phyloP scores from a whole-genome alignment of 1,140 invertebrate genomes.

The Saccostrea glomerata region DNA sequence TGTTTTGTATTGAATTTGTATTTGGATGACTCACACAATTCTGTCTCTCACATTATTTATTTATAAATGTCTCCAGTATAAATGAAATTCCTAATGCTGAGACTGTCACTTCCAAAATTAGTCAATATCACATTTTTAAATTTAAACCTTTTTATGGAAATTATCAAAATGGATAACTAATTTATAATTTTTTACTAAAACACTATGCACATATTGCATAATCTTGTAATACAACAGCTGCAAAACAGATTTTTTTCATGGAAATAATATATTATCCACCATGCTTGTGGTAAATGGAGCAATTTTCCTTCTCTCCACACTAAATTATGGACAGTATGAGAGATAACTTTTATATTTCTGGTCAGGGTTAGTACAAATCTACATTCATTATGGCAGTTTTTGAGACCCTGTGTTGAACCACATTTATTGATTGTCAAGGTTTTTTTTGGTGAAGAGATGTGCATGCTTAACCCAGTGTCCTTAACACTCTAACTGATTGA shows the following conservation, averaged over 20 bases:
- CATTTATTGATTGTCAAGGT: constrained; percentile 1
- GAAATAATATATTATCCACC: neutral
- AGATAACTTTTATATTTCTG: neutral
- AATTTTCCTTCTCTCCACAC: neutral
- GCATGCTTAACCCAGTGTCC: neutral
- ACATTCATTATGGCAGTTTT: neutral
- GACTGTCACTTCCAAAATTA: too few relatives aligned
- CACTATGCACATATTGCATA: neutral
- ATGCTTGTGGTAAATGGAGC: neutral
- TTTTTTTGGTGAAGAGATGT: neutral
- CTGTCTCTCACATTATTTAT: too few relatives aligned
- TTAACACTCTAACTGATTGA: neutral
- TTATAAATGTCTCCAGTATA: too few relatives aligned
- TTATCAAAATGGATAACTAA: too few relatives aligned
- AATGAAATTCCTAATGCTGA: too few relatives aligned
- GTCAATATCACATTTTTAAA: too few relatives aligned
- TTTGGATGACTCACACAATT: too few relatives aligned
- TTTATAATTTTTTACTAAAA: neutral
- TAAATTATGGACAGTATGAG: neutral
- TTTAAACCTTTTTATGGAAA: too few relatives aligned
- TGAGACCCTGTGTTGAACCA: neutral
- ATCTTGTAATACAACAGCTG: neutral
- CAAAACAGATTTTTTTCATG: neutral
- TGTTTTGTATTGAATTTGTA: too few relatives aligned
- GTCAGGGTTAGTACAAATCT: neutral